These are phyloP conservation scores for Petrolisthes cinctipes DNA, from an alignment of 2,888 invertebrate species.

Conservation along the genomic window DNA sequence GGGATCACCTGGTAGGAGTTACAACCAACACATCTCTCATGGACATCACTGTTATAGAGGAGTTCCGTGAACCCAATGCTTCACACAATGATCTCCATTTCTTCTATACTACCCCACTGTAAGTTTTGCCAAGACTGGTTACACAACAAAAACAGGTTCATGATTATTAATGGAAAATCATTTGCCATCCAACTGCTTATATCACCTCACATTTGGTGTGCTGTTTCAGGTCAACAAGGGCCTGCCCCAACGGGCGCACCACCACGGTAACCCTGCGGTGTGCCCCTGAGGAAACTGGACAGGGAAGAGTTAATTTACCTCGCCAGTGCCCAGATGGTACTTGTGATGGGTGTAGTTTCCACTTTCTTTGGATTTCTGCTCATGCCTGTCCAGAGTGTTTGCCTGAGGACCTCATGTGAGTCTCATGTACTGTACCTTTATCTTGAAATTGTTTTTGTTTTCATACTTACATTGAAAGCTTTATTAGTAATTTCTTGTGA, in stretches of 20 bases:
- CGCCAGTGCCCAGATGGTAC: slow-evolving; percentile 74
- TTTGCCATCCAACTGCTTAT: too few relatives aligned
- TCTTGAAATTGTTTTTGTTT: background rate
- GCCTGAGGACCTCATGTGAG: slow-evolving; percentile 71
- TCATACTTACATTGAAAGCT: too few relatives aligned
- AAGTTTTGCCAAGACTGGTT: slow-evolving; percentile 66
- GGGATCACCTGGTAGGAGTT: slow-evolving; percentile 71
- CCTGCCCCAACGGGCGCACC: slow-evolving; percentile 73
- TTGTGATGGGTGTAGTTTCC: slow-evolving; percentile 76
- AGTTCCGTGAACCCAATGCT: slow-evolving; percentile 65
- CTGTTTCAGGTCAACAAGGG: slow-evolving; percentile 69
- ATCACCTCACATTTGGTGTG: background rate
- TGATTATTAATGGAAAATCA: too few relatives aligned
- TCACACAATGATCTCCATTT: slow-evolving; percentile 71
- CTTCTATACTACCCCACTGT: slow-evolving; percentile 72
- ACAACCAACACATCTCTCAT: slow-evolving; percentile 67
- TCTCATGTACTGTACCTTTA: too few relatives aligned
- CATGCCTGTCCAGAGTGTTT: slow-evolving; percentile 74
- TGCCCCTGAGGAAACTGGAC: slow-evolving; percentile 69
- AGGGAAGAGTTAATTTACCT: slow-evolving; percentile 69
- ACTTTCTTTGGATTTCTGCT: slow-evolving; percentile 72
- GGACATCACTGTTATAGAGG: slow-evolving; percentile 67
- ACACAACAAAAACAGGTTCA: too few relatives aligned
- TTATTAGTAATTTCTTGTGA: too few relatives aligned
- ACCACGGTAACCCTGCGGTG: slow-evolving; percentile 74